Evolutionary conservation across 2,888 invertebrate genomes (phyloP).

Genomic region (Diadegma fenestrale): DNA sequence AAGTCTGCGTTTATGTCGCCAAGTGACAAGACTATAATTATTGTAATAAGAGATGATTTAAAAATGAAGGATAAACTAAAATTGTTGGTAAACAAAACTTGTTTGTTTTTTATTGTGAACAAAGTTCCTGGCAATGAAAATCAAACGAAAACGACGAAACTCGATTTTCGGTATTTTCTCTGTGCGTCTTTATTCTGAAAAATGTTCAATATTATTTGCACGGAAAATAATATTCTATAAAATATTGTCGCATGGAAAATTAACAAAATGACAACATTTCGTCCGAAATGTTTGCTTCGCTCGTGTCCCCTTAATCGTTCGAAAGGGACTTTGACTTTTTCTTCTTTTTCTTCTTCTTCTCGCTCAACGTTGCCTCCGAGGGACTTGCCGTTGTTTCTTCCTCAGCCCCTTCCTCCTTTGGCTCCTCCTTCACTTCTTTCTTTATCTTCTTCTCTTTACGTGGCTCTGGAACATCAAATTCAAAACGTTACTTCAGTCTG

Average conservation of each 20-base stretch:
- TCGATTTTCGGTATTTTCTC: too few species aligned
- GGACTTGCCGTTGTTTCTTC: constrained; percentile 1
- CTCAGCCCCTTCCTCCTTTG: constrained; percentile 72
- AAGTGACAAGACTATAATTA: constrained; percentile 68
- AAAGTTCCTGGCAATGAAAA: neutral
- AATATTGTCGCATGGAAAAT: constrained; percentile 46
- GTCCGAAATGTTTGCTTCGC: neutral
- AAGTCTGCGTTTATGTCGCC: constrained; percentile 65
- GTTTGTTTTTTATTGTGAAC: neutral
- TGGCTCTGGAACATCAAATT: neutral
- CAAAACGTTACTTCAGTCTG: neutral
- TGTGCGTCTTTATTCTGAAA: neutral
- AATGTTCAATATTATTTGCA: neutral
- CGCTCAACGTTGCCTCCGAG: constrained; percentile 81
- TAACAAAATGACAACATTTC: constrained; percentile 15
- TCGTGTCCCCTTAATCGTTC: constrained; percentile 66
- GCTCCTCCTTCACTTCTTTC: constrained; percentile 78
- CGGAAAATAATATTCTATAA: constrained; percentile 42
- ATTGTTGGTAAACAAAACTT: neutral
- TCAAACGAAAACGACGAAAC: too few species aligned
- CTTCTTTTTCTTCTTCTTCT: constrained; percentile 86
- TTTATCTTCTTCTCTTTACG: constrained; percentile 79
- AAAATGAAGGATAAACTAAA: constrained; percentile 24
- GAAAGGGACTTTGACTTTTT: constrained; percentile 86
- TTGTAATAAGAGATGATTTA: constrained; percentile 42